phyloP scores from a whole-genome alignment of 2,797 vertebrate genomes.

The Natrix natrix region DNA sequence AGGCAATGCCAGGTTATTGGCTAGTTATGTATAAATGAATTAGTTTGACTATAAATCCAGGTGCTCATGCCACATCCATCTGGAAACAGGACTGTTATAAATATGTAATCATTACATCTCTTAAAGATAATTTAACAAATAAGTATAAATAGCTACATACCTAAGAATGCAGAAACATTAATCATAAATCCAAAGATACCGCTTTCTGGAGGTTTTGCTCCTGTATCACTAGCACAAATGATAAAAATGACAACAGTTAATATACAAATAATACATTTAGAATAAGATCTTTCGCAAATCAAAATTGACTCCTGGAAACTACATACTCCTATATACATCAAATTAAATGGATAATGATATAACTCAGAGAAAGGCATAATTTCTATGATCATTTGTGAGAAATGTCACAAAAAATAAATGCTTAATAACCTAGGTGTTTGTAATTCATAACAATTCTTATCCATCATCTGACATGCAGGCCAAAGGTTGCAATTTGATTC shows the following conservation, averaged over 20 bases:
- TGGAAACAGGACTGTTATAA: neutral
- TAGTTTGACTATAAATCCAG: neutral
- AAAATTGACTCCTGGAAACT: neutral
- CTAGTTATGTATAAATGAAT: neutral
- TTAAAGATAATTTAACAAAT: neutral
- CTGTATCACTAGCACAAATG: constrained; percentile 82
- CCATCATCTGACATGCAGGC: neutral
- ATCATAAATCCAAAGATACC: constrained; percentile 95
- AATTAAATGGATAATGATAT: neutral
- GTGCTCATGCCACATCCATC: neutral
- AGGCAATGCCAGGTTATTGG: too few species aligned
- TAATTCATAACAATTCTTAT: neutral
- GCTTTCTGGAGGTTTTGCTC: constrained; percentile 87
- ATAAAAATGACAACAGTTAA: constrained; percentile 20
- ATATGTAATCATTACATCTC: neutral
- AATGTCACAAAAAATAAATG: neutral
- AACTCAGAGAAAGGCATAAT: neutral
- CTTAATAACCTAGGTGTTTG: neutral
- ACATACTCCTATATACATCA: neutral
- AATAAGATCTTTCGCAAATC: neutral
- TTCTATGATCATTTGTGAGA: neutral
- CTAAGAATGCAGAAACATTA: constrained; percentile 85
- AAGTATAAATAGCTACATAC: constrained; percentile 69
- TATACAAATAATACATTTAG: neutral
- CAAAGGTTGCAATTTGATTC: neutral